Evolutionary conservation across 2,113 vertebrate species (phyloP), one percentile per base, ranked within the genome.

Genomic region (Xenopus laevis): DNA sequence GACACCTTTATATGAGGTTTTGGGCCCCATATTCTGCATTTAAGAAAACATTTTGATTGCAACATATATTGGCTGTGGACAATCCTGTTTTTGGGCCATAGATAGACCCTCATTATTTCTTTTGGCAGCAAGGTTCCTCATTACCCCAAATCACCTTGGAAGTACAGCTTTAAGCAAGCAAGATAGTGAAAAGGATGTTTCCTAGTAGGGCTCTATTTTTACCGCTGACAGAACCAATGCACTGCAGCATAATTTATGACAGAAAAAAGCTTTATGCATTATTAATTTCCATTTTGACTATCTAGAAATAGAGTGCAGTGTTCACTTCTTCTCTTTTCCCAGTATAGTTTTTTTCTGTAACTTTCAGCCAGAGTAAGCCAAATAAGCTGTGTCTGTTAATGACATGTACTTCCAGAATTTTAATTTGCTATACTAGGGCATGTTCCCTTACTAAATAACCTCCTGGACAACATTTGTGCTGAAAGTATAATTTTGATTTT

Each of bases 201-300:
- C 64, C 40, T 67, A 59, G 40, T 64, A 67, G 44, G 45, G 55
- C 53, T 61, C 65, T 68, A 68, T 75, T 75, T 68, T 75, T 75
- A 75, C 65, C 23, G 12, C 65, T 62, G 65, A 68, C 55, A 74
- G 45, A 68, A 66, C 63, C 45, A 12, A 44, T 20, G 21, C 72
- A 68, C 65, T 46, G 63, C 72, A 27, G 72, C 65, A 75, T 75
- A 68, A 75, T 75, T 68, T 68, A 75, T 75, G 58, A 68, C 46
- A 17, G 64, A 50, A 60, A 50, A 68, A 62, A 62, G 73, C 73
- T 52, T 75, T 68, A 62, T 68, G 57, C 59, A 58, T 68, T 75
- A 75, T 75, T 75, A 55, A 75, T 75, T 75, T 68, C 27, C 58
- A 27, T 46, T 67, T 10, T 27, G 61, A 60, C 17, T 30, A 33